Conservation (phyloP, 2,113 vertebrate species). For the Typhlomys cinereus region DNA sequence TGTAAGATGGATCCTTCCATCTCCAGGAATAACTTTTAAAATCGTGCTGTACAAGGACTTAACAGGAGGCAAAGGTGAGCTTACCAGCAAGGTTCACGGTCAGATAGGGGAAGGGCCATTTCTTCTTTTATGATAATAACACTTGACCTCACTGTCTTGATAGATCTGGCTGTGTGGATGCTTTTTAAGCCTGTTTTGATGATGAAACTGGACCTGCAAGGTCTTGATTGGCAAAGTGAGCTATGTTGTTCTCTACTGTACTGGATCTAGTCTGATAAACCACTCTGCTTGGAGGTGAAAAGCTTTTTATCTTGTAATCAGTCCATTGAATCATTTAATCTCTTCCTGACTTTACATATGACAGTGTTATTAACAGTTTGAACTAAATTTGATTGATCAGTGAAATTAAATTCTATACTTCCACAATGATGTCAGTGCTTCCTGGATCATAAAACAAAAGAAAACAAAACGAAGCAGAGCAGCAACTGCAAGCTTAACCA, state of each 20-base stretch:
- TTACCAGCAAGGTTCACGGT: background rate
- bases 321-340: background rate
- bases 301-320: constrained; percentile 29
- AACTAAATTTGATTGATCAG: constrained; percentile 41
- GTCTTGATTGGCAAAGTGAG: background rate
- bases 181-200: background rate
- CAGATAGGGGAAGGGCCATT: background rate
- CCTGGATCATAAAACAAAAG: constrained; percentile 58
- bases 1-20: no score
- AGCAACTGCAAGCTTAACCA: constrained; percentile 65
- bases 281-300: constrained; percentile 43
- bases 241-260: accelerated
- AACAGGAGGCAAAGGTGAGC: background rate
- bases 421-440: constrained; percentile 58
- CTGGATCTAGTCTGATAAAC: background rate
- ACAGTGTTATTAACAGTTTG: constrained; percentile 35
- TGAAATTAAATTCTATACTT: constrained; percentile 54
- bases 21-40: background rate
- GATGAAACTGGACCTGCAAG: background rate
- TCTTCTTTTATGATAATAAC: background rate
- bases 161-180: background rate
- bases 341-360: background rate
- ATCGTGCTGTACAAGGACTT: background rate
- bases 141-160: background rate
- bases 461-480: background rate